phyloP scores from a whole-genome alignment of 2,797 vertebrate genomes.

The Onychomys leucogaster region DNA sequence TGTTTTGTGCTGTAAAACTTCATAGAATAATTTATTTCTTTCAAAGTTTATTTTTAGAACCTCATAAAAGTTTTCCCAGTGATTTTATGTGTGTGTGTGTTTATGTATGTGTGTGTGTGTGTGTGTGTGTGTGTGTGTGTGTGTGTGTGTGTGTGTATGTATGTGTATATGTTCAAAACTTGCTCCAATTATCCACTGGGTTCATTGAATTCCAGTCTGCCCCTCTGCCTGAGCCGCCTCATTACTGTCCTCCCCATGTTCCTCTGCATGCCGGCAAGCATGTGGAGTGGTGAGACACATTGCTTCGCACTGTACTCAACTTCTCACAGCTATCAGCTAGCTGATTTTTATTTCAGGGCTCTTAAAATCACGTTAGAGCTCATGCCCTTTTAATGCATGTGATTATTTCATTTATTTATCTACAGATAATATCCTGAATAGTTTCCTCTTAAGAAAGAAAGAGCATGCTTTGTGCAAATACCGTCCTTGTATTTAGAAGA shows the following conservation, averaged over 20 bases:
- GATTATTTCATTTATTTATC: constrained; percentile 48
- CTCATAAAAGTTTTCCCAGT: background rate
- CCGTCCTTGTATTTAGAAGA: background rate
- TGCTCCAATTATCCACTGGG: background rate
- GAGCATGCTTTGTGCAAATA: background rate
- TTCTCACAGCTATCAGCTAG: background rate
- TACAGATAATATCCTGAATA: background rate
- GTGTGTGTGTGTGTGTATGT: background rate
- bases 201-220: background rate
- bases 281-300: background rate
- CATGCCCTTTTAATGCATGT: constrained; percentile 14
- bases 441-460: constrained; percentile 19
- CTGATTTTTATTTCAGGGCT: constrained; percentile 24
- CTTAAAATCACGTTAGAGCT: constrained; percentile 18
- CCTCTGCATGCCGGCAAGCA: background rate
- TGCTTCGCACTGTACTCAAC: background rate
- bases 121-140: background rate
- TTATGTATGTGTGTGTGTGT: background rate
- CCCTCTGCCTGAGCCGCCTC: background rate
- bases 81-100: background rate
- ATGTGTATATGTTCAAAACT: background rate
- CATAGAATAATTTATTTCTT: background rate
- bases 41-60: constrained; percentile 41
- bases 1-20: background rate
- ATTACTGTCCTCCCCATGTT: accelerated